Evolutionary conservation across 2,888 invertebrate species (phyloP).

Genomic region (Mythimna vitellina): DNA sequence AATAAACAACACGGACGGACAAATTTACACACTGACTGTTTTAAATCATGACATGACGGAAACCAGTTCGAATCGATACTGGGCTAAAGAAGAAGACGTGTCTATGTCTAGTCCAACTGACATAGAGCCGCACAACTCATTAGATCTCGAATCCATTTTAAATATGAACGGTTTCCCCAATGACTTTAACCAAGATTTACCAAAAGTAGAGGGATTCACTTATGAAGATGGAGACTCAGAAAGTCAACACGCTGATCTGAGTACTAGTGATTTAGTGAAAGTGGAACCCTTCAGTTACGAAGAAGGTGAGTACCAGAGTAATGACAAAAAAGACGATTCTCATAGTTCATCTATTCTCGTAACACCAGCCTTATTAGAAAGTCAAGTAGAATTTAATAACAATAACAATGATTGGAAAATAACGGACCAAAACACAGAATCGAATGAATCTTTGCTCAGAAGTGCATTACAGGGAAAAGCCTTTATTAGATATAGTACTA

Average conservation of each 20-base stretch:
- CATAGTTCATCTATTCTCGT: conserved; percentile 84
- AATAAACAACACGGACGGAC: conserved; percentile 93
- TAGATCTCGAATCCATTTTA: conserved; percentile 95
- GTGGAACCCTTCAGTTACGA: conserved; percentile 85
- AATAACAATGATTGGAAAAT: conserved; percentile 96
- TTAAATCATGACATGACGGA: conserved; percentile 95
- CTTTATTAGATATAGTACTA: conserved; percentile 89
- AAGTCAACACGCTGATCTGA: conserved; percentile 93
- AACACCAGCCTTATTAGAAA: conserved; percentile 89
- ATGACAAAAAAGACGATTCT: conserved; percentile 85
- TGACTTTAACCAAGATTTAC: conserved; percentile 91
- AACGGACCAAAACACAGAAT: conserved; percentile 93
- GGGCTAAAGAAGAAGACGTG: conserved; percentile 92
- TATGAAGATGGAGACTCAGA: conserved; percentile 95
- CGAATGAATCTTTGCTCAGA: conserved; percentile 94
- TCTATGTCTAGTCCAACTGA: conserved; percentile 91
- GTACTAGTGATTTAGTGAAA: conserved; percentile 91
- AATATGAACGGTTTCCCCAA: conserved; percentile 92
- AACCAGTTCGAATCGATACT: conserved; percentile 91
- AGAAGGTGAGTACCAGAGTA: conserved; percentile 81
- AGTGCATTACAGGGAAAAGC: conserved; percentile 96
- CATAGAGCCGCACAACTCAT: conserved; percentile 91
- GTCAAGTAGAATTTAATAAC: conserved; percentile 91
- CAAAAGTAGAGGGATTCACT: conserved; percentile 93
- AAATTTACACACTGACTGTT: conserved; percentile 96